phyloP scores from a whole-genome alignment of 2,888 invertebrate genomes.

The Macrosiphum euphorbiae region DNA sequence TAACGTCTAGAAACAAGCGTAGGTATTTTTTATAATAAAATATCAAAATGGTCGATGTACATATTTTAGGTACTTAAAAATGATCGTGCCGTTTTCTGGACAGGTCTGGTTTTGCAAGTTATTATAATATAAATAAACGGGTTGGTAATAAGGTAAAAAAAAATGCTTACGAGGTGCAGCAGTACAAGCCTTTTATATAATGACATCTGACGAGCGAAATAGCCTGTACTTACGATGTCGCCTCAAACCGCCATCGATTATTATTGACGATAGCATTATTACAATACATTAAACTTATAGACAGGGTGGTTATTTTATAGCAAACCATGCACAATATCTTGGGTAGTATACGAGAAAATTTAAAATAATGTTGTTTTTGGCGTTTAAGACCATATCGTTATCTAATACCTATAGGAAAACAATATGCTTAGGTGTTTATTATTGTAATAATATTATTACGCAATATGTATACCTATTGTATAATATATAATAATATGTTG shows the following conservation, averaged over 20 bases:
- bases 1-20: neutral
- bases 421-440: neutral
- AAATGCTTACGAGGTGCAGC: neutral
- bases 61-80: neutral
- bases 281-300: neutral
- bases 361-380: neutral
- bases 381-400: neutral
- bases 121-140: neutral
- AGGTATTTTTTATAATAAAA: neutral
- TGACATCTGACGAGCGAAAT: neutral
- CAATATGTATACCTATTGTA: neutral
- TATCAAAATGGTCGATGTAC: neutral
- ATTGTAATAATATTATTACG: neutral
- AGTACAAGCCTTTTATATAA: neutral
- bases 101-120: neutral
- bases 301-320: neutral
- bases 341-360: neutral
- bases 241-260: neutral
- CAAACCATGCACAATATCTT: too few species aligned
- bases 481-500: neutral
- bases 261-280: neutral
- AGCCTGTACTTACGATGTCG: neutral
- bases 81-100: neutral
- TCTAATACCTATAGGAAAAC: neutral
- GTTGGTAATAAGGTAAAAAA: neutral